Percentiles rank a stretch among this genome's conserved stretches.
phyloP scores from a whole-genome alignment of 2,797 vertebrate species.

The Mormyrops boulengeri region DNA sequence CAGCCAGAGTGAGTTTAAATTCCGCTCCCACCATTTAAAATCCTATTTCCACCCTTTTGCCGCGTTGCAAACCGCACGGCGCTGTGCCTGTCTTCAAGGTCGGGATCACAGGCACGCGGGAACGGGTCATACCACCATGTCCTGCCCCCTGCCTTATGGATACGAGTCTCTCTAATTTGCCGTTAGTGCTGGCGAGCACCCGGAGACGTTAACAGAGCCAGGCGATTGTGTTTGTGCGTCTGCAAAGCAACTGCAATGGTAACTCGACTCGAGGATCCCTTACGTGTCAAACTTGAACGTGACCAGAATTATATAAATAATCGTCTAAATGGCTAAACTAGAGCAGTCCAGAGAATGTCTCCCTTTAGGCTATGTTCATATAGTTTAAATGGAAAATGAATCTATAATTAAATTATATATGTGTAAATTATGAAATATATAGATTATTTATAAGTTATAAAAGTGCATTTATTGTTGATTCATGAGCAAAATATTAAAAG shows the following conservation, averaged over 20 bases:
- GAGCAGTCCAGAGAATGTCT: background rate
- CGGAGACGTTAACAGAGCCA: background rate
- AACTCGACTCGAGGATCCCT: background rate
- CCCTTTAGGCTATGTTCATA: background rate
- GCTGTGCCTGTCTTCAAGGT: slow-evolving; percentile 52
- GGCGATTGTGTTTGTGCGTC: background rate
- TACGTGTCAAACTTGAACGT: background rate
- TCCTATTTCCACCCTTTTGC: slow-evolving; percentile 33
- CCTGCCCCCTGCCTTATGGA: background rate
- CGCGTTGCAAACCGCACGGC: slow-evolving; percentile 7
- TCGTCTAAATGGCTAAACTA: background rate
- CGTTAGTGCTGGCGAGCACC: background rate
- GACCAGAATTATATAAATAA: background rate
- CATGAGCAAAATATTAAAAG: slow-evolving; percentile 2
- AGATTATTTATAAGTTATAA: background rate
- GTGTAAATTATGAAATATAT: background rate
- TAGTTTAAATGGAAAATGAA: background rate
- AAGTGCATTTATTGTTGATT: background rate
- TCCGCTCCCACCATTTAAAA: slow-evolving; percentile 59
- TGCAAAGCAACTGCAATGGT: background rate
- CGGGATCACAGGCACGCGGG: slow-evolving; percentile 45
- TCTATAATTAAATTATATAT: background rate
- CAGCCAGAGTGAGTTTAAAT: slow-evolving; percentile 60
- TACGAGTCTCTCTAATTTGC: background rate
- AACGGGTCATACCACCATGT: background rate